Conservation (phyloP, 2,888 invertebrate genomes). For the Antheraea assamensis region DNA sequence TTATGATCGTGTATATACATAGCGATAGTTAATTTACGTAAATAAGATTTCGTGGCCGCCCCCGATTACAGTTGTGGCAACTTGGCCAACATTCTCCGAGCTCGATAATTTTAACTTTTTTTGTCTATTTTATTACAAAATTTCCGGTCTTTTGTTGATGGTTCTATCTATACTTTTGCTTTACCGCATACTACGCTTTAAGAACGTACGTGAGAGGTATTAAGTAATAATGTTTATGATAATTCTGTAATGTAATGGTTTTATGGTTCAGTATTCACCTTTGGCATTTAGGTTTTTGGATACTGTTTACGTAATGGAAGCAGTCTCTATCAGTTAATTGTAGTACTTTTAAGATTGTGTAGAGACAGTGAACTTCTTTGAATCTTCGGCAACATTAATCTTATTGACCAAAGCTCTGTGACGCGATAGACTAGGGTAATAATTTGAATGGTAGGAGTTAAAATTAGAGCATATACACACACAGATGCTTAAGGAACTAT, state of each 20-base stretch:
- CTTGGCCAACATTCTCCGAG: conserved; percentile 19
- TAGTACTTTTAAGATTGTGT: not conserved
- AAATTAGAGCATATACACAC: too few relatives aligned
- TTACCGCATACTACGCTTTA: not conserved
- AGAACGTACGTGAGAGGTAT: conserved; percentile 8
- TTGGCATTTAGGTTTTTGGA: not conserved
- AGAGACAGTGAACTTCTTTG: too few relatives aligned
- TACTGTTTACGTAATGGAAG: not conserved
- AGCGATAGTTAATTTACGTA: conserved; percentile 29
- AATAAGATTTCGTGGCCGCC: conserved; percentile 30
- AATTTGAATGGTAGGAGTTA: too few relatives aligned
- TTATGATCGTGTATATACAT: not conserved
- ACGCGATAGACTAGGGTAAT: too few relatives aligned
- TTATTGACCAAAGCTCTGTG: too few relatives aligned
- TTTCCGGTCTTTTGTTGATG: conserved; percentile 19
- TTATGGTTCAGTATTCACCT: not conserved
- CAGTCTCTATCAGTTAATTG: not conserved
- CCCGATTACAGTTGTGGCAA: conserved; percentile 19
- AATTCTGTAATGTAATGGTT: not conserved
- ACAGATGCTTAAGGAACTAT: too few relatives aligned
- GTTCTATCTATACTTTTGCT: conserved; percentile 1
- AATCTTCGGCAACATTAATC: too few relatives aligned
- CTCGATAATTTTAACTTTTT: conserved; percentile 16
- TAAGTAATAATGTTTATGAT: conserved; percentile 10
- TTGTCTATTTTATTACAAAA: conserved; percentile 20